phyloP scores from a whole-genome alignment of 2,888 invertebrate genomes.

The Argyra leucocephala region DNA sequence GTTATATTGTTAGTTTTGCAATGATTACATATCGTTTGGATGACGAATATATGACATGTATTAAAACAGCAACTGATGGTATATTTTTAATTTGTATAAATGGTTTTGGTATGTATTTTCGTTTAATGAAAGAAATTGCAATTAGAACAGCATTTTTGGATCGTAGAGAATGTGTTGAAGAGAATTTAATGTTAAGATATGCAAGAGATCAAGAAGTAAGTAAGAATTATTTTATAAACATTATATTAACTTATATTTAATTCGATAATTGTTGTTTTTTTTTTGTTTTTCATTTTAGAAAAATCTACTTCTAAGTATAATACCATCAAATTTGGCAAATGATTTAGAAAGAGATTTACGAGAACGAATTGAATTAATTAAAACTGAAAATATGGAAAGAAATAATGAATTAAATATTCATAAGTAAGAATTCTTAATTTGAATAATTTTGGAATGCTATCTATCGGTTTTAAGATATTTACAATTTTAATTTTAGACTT shows the following conservation, averaged over 20 bases:
- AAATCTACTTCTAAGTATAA: constrained; percentile 71
- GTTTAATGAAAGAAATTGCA: constrained; percentile 79
- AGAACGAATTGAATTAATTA: constrained; percentile 48
- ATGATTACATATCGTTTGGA: constrained; percentile 48
- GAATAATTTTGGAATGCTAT: no score
- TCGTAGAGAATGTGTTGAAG: constrained; percentile 74
- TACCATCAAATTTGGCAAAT: constrained; percentile 74
- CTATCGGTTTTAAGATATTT: no score
- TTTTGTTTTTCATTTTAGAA: constrained; percentile 49
- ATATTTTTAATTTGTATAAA: constrained; percentile 56
- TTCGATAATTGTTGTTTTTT: not conserved
- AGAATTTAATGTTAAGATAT: constrained; percentile 68
- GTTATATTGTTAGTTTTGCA: constrained; percentile 53
- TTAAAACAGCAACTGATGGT: constrained; percentile 51
- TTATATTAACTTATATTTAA: constrained; percentile 9
- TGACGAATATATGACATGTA: constrained; percentile 37
- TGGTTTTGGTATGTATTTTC: constrained; percentile 75
- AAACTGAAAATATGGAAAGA: constrained; percentile 33
- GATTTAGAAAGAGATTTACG: constrained; percentile 51
- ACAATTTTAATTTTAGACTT: constrained; percentile 8
- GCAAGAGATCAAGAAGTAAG: constrained; percentile 76
- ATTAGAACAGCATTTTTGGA: constrained; percentile 80
- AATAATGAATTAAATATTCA: constrained; percentile 3
- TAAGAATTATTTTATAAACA: constrained; percentile 5
- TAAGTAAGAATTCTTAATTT: constrained; percentile 6